These are phyloP conservation scores for Chrysaora quinquecirrha DNA, from an alignment of 30 jellyfish, hydroid and myxozoan genomes.

Conservation along the genomic window DNA sequence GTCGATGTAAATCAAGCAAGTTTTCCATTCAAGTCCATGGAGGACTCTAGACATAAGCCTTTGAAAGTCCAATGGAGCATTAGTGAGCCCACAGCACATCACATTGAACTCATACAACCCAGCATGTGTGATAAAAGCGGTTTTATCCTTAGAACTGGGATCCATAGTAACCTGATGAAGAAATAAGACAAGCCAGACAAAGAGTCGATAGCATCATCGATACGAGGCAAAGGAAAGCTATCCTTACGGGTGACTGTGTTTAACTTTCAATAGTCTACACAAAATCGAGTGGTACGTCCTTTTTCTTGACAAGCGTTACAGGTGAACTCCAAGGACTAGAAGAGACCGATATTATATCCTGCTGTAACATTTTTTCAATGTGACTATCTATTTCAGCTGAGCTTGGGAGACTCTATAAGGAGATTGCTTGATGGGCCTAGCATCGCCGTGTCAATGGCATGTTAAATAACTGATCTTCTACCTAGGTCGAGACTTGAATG, in stretches of 20 bases:
- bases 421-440: conserved; percentile 23
- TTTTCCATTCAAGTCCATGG: conserved; percentile 44
- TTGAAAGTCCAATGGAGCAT: conserved; percentile 51
- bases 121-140: conserved; percentile 50
- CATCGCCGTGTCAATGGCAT: not conserved
- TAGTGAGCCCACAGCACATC: conserved; percentile 33
- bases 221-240: conserved; percentile 33
- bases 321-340: too few relatives aligned
- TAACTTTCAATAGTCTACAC: too few relatives aligned
- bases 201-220: conserved; percentile 29
- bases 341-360: conserved; percentile 2
- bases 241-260: conserved; percentile 59
- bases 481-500: too few relatives aligned
- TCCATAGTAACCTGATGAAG: conserved; percentile 38
- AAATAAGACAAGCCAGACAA: conserved; percentile 11
- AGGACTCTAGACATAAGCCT: conserved; percentile 53
- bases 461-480: not conserved
- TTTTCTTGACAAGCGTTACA: conserved; percentile 1
- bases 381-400: conserved; percentile 26
- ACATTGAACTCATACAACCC: conserved; percentile 26
- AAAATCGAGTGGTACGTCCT: conserved; percentile 28
- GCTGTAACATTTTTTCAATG: conserved; percentile 9
- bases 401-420: conserved; percentile 9
- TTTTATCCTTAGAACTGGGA: conserved; percentile 3
- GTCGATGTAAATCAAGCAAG: too few relatives aligned